Conservation (phyloP, 2,797 vertebrate genomes). For the Tokudaia tokunoshimensis region DNA sequence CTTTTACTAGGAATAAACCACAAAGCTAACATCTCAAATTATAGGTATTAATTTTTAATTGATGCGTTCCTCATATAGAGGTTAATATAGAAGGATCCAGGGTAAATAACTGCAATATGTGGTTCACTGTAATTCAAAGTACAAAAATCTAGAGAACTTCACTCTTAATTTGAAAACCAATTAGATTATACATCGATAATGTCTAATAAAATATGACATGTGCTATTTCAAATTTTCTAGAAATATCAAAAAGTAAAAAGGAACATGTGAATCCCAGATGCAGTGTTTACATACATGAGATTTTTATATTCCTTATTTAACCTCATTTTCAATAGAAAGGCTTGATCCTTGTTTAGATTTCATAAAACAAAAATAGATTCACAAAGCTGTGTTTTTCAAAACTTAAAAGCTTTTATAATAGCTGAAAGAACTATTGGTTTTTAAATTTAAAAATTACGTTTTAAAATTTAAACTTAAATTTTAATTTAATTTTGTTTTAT, state of each 20-base stretch:
- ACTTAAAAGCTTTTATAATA: conserved; percentile 39
- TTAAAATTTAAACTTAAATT: conserved; percentile 12
- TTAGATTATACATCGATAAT: neutral
- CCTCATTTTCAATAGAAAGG: neutral
- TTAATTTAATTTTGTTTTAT: neutral
- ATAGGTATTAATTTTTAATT: neutral
- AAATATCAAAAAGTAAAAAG: neutral
- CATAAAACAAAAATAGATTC: conserved; percentile 58
- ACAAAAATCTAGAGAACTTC: neutral
- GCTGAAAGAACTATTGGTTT: neutral
- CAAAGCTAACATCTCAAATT: neutral
- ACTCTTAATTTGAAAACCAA: neutral
- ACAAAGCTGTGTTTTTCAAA: neutral
- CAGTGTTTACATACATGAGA: neutral
- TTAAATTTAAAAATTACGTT: conserved; percentile 24
- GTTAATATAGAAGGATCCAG: neutral
- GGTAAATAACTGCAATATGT: neutral
- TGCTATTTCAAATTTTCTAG: conserved; percentile 12
- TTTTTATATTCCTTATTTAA: neutral
- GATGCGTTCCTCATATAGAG: conserved; percentile 23
- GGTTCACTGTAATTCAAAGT: neutral
- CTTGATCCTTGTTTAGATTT: neutral
- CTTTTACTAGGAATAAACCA: conserved; percentile 23
- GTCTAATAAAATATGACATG: neutral
- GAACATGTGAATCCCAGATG: neutral